phyloP scores from a whole-genome alignment of 92 coral and sea anemone species.

The Epizoanthus scotinus region DNA sequence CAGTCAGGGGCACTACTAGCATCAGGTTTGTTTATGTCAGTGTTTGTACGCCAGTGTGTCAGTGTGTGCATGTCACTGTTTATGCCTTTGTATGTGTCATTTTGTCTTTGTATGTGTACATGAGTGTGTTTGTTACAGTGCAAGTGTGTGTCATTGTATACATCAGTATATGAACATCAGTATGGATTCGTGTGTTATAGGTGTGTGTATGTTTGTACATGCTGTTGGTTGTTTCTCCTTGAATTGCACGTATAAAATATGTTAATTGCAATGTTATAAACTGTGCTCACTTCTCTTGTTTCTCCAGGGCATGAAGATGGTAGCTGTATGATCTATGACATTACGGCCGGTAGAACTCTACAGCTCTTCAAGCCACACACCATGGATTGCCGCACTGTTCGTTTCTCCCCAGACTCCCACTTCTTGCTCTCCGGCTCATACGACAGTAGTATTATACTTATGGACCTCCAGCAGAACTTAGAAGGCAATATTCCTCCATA shows the following conservation, averaged over 20 bases:
- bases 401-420: constrained; percentile 92
- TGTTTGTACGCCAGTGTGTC: neutral
- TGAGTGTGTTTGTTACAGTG: constrained; percentile 78
- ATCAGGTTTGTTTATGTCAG: constrained; percentile 60
- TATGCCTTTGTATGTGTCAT: no score
- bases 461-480: constrained; percentile 70
- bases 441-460: constrained; percentile 80
- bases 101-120: no score
- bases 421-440: constrained; percentile 91
- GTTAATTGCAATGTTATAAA: neutral
- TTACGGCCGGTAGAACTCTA: constrained; percentile 88
- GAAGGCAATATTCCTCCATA: constrained; percentile 77
- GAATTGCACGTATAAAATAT: neutral
- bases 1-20: constrained; percentile 73
- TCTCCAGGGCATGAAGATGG: constrained; percentile 94
- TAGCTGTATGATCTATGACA: constrained; percentile 92
- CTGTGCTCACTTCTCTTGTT: neutral
- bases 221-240: neutral
- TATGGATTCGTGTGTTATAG: no score
- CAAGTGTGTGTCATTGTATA: constrained; percentile 88
- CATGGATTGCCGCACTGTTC: constrained; percentile 93
- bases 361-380: constrained; percentile 93
- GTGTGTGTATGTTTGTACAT: neutral
- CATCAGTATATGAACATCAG: constrained; percentile 57
- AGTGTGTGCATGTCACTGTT: neutral